Conservation (phyloP, 2,888 invertebrate species). For the Heliconius aoede region DNA sequence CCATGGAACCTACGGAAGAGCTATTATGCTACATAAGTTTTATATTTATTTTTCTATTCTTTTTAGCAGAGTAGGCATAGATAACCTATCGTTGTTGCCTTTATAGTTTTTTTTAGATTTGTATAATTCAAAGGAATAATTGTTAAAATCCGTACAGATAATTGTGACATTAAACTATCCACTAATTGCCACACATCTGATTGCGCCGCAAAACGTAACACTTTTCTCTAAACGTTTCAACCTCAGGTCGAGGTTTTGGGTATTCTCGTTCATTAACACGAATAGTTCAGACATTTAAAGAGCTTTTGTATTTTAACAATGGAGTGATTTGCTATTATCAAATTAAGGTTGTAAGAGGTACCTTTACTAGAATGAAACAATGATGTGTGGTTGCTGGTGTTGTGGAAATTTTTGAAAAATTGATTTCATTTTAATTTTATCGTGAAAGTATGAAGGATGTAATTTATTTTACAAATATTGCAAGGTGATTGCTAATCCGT, state of each 20-base stretch:
- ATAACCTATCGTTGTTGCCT: too few relatives aligned
- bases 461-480: too few relatives aligned
- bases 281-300: conserved; percentile 30
- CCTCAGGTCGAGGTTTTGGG: conserved; percentile 24
- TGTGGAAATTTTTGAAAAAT: background rate
- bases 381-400: conserved; percentile 1
- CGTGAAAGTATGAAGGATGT: too few relatives aligned
- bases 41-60: too few relatives aligned
- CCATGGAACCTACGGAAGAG: background rate
- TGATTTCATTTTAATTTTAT: too few relatives aligned
- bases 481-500: too few relatives aligned
- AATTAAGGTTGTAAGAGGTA: background rate
- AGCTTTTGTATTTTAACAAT: conserved; percentile 31
- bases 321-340: conserved; percentile 25
- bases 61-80: too few relatives aligned
- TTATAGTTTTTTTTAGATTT: background rate
- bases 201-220: conserved; percentile 44
- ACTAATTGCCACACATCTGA: conserved; percentile 39
- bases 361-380: conserved; percentile 3
- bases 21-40: too few relatives aligned
- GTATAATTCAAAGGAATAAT: background rate
- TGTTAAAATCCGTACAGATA: conserved; percentile 24
- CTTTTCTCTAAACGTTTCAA: conserved; percentile 38
- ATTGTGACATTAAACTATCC: conserved; percentile 40
- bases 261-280: conserved; percentile 18